These are phyloP conservation scores for Hedychridium roseum DNA, from an alignment of 2,888 invertebrate genomes.

Conservation along the genomic window DNA sequence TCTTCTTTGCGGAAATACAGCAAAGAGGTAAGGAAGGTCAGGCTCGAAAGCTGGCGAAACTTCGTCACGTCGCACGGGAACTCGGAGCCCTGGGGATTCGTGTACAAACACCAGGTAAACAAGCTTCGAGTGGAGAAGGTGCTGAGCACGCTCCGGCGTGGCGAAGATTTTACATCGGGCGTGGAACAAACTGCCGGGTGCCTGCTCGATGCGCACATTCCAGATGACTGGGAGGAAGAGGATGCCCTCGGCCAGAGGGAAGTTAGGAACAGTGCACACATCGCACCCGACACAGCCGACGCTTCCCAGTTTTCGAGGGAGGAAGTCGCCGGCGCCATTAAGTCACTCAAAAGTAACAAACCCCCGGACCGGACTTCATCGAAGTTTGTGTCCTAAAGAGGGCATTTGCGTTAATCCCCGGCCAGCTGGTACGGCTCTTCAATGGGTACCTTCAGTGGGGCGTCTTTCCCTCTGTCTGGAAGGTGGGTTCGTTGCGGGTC, in stretches of 20 bases:
- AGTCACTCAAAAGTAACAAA: background rate
- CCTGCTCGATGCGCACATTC: slow-evolving; percentile 21
- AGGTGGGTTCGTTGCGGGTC: too few species aligned
- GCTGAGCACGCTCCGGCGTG: slow-evolving; percentile 11
- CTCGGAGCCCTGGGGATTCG: slow-evolving; percentile 24
- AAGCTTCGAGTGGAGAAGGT: slow-evolving; percentile 16
- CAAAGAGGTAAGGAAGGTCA: slow-evolving; percentile 12
- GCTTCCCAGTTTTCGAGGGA: slow-evolving; percentile 4
- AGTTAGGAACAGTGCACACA: slow-evolving; percentile 10
- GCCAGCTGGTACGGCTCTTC: slow-evolving; percentile 12
- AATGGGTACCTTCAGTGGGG: slow-evolving; percentile 25
- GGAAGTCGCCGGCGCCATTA: slow-evolving; percentile 13
- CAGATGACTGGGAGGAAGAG: slow-evolving; percentile 14
- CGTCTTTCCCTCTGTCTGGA: slow-evolving; percentile 29
- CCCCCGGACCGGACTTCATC: too few species aligned
- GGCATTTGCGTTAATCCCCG: slow-evolving; percentile 4
- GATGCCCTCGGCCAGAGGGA: slow-evolving; percentile 6
- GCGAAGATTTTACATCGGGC: slow-evolving; percentile 7
- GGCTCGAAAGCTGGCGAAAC: slow-evolving; percentile 7
- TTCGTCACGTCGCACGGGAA: slow-evolving; percentile 26
- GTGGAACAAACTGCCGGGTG: slow-evolving; percentile 14
- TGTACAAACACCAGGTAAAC: slow-evolving; percentile 22
- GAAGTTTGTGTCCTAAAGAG: too few species aligned
- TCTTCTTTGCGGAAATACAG: slow-evolving; percentile 6
- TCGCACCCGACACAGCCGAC: slow-evolving; percentile 6